Evolutionary conservation across 2,113 vertebrate species (phyloP).

Genomic region (Aplodontia rufa): DNA sequence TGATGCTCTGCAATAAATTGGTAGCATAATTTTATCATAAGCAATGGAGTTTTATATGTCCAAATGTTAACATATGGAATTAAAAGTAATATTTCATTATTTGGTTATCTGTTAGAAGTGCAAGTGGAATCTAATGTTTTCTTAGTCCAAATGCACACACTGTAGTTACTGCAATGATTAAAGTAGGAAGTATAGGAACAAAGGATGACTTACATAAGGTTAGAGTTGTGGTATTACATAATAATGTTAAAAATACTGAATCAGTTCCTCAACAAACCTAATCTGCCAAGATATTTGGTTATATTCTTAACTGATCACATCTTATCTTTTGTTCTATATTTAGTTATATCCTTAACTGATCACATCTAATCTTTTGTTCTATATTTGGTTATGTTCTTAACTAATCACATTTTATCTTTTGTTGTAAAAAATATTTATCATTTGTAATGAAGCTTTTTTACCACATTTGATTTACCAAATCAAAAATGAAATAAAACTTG

Average conservation of each 20-base stretch:
- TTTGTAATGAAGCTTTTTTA: background rate
- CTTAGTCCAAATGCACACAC: slow-evolving; percentile 10
- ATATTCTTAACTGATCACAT: background rate
- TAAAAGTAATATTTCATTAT: slow-evolving; percentile 76
- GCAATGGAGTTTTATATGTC: slow-evolving; percentile 37
- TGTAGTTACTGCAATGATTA: slow-evolving; percentile 23
- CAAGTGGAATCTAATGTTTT: slow-evolving; percentile 31
- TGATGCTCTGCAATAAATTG: slow-evolving; percentile 40
- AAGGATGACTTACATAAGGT: slow-evolving; percentile 41
- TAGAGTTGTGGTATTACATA: background rate
- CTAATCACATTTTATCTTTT: background rate
- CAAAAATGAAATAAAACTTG: background rate
- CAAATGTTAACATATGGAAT: slow-evolving; percentile 61
- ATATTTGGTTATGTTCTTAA: background rate
- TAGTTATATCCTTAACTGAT: background rate
- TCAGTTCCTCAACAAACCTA: background rate
- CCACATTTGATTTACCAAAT: background rate
- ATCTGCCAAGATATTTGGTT: background rate
- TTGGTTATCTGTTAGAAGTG: slow-evolving; percentile 63
- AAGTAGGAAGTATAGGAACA: slow-evolving; percentile 30
- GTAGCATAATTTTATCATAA: slow-evolving; percentile 30
- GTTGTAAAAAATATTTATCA: background rate
- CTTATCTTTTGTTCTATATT: background rate
- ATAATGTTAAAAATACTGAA: background rate
- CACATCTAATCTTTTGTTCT: background rate